A percentile compares a stretch with the other conserved stretches of the same genome.
These are phyloP conservation scores for Cordilura impudica DNA, from an alignment of 2,888 invertebrate genomes.

Conservation along the genomic window DNA sequence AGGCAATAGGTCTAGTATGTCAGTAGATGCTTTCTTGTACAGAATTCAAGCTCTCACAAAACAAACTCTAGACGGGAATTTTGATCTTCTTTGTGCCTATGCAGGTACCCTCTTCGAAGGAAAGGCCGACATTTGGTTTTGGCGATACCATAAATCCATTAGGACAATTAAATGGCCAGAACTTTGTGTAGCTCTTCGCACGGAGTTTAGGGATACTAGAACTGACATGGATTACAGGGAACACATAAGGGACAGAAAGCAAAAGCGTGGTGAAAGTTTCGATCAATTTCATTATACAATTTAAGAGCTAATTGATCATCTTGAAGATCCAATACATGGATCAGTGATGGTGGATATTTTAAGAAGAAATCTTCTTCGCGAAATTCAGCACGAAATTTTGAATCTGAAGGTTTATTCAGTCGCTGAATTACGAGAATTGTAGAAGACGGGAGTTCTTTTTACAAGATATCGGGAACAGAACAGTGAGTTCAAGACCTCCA, in stretches of 20 bases:
- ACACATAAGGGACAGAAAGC: slow-evolving; percentile 19
- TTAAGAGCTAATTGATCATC: not conserved
- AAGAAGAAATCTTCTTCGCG: slow-evolving; percentile 15
- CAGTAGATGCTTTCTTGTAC: slow-evolving; percentile 47
- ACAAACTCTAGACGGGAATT: slow-evolving; percentile 28
- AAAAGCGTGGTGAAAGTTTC: slow-evolving; percentile 11
- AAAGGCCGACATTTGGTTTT: slow-evolving; percentile 21
- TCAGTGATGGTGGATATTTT: not conserved
- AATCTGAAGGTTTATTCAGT: slow-evolving; percentile 5
- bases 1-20: not conserved
- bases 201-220: slow-evolving; percentile 18
- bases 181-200: slow-evolving; percentile 13
- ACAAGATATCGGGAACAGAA: slow-evolving; percentile 1
- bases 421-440: slow-evolving; percentile 15
- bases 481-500: too few species aligned
- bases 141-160: slow-evolving; percentile 37
- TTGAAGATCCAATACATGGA: not conserved
- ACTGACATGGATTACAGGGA: slow-evolving; percentile 29
- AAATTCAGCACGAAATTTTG: slow-evolving; percentile 28
- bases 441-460: slow-evolving; percentile 26
- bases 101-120: slow-evolving; percentile 30
- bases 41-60: slow-evolving; percentile 19
- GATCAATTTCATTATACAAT: slow-evolving; percentile 18
- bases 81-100: slow-evolving; percentile 19
- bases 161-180: slow-evolving; percentile 21